Conservation (phyloP, 2,797 vertebrate species). For the Masticophis lateralis region DNA sequence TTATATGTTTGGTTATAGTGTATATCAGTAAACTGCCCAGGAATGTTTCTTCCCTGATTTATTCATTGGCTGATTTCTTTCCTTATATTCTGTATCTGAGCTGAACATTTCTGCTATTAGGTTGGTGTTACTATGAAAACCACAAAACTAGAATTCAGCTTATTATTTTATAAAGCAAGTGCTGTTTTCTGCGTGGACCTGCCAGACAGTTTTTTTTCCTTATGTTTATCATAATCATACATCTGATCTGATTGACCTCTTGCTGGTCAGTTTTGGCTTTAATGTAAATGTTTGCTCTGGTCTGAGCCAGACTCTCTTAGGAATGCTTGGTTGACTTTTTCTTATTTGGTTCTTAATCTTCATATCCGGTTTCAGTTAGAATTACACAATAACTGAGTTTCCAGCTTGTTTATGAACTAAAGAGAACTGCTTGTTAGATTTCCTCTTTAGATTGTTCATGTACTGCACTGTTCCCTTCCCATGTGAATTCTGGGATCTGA, state of each 20-base stretch:
- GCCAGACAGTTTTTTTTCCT: background rate
- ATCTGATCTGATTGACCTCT: background rate
- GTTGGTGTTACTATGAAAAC: background rate
- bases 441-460: background rate
- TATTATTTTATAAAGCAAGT: background rate
- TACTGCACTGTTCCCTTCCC: background rate
- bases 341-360: background rate
- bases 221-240: background rate
- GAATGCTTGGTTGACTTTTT: background rate
- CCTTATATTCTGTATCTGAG: background rate
- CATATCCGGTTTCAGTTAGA: slow-evolving; percentile 13
- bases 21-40: background rate
- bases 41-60: background rate
- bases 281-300: slow-evolving; percentile 9
- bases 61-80: background rate
- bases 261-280: background rate
- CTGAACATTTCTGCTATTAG: background rate
- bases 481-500: background rate
- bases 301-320: background rate
- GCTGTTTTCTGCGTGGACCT: background rate
- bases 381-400: slow-evolving; percentile 18
- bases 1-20: background rate
- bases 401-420: slow-evolving; percentile 11
- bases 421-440: background rate
- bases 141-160: background rate